Evolutionary conservation across 2,888 invertebrate species (phyloP).

Genomic region (Pseudococcus longispinus): DNA sequence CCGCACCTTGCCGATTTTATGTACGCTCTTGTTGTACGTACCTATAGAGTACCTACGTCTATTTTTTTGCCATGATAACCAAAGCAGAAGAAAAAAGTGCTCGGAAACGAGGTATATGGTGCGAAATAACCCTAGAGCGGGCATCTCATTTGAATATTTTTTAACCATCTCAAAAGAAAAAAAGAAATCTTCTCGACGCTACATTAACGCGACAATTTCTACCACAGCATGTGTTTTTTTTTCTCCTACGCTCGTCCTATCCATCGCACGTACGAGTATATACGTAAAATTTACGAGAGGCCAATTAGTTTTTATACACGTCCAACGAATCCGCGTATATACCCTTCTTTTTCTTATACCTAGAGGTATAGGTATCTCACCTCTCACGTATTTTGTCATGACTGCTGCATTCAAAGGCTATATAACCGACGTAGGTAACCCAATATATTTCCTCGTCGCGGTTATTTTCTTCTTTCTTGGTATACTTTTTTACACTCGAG

Average conservation of each 20-base stretch:
- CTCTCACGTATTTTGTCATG: neutral
- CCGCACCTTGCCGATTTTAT: neutral
- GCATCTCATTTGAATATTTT: conserved; percentile 16
- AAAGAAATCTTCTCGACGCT: neutral
- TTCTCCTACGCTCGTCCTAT: neutral
- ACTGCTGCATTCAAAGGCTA: conserved; percentile 13
- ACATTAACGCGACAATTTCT: conserved; percentile 24
- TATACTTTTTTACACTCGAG: neutral
- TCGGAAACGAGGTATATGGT: neutral
- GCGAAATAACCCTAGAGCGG: neutral
- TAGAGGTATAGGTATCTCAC: neutral
- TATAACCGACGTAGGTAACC: neutral
- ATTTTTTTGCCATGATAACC: neutral
- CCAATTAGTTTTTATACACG: conserved; percentile 23
- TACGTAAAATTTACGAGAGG: conserved; percentile 15
- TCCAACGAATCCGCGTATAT: neutral
- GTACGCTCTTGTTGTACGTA: neutral
- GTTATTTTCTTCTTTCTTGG: neutral
- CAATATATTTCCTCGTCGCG: neutral
- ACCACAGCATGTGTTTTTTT: neutral
- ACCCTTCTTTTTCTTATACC: neutral
- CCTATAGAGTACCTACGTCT: too few relatives aligned
- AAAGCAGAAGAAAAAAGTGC: neutral
- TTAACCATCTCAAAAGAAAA: neutral
- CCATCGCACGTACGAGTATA: neutral